Base-by-base conservation (phyloP, 2,797 vertebrate species). In the Taenioides sp. region DNA sequence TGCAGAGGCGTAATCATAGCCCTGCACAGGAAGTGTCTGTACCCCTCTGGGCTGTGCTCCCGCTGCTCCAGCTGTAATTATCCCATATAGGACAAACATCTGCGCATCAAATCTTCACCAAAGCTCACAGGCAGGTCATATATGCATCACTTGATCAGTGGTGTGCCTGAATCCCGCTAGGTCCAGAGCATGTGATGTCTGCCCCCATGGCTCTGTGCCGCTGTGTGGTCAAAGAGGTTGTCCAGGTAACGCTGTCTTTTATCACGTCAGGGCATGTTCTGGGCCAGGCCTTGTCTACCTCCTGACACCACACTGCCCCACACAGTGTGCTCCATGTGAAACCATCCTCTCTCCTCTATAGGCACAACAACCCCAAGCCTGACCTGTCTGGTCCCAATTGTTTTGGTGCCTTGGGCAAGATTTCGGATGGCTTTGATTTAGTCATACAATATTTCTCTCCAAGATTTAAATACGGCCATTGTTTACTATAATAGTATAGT, bases 1-100 rank as follows among this genome's bases (percentile, higher is more conserved):
- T 69, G 85, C 84, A 79, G 77, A 83, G 77, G 87, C 73, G 78
- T 87, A 89, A 89, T 89, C 82, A 85, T 76, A 82, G 74, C 72
- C 71, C 75, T 50, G 40, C 63, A 43, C 65, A 67, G 60, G 47
- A 75, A 63, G 50, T 60, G 73, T 81, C 60, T 75, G 49, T 40
- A 25, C 60, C 55, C 69, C 70, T 70, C n/a, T 5, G 59, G 52
- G 78, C 73, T 81, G 50, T 20, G 28, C 60, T 57, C 43, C 74
- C 71, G 78, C 37, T 20, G 31, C 60, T 57, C 37, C 71, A 58
- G 62, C 65, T 57, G 27, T 76, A 81, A 86, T 85, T 83, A 83
- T 75, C 70, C 81, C 66, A 77, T 50, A 81, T 81, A 77, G 76
- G 72, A 77, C 70, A 70, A 75, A 72, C 70, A 78, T 80, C 70